Conservation (phyloP, 2,797 vertebrate genomes). For the Diceros bicornis region DNA sequence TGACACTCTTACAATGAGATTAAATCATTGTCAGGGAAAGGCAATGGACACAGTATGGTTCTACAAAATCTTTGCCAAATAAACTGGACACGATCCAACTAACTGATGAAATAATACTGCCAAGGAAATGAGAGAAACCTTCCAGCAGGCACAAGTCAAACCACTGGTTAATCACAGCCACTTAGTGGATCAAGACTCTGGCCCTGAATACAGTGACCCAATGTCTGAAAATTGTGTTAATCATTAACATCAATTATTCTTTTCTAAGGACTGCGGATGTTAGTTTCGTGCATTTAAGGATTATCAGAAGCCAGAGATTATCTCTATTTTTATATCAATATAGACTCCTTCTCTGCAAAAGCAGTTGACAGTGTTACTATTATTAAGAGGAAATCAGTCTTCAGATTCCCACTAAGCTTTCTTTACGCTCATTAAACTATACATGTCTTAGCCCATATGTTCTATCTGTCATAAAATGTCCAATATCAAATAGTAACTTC, state of each 20-base stretch:
- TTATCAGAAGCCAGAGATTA: constrained; percentile 50
- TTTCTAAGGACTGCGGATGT: constrained; percentile 15
- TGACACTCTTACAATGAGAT: constrained; percentile 61
- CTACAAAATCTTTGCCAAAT: constrained; percentile 78
- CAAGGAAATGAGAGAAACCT: constrained; percentile 59
- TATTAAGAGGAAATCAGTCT: constrained; percentile 53
- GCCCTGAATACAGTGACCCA: not conserved
- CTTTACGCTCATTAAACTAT: not conserved
- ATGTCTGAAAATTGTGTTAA: constrained; percentile 68
- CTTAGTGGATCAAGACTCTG: constrained; percentile 65
- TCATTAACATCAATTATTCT: constrained; percentile 63
- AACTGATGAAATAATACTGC: constrained; percentile 70
- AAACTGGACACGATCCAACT: constrained; percentile 70
- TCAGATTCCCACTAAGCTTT: not conserved
- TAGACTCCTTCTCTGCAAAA: not conserved
- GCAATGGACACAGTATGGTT: constrained; percentile 65
- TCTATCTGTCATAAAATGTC: not conserved
- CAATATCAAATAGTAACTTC: constrained; percentile 8
- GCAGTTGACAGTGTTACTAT: not conserved
- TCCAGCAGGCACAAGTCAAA: constrained; percentile 63
- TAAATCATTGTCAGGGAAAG: constrained; percentile 76
- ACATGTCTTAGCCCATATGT: not conserved
- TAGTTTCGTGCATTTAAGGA: constrained; percentile 3
- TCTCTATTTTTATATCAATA: constrained; percentile 13
- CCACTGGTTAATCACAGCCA: constrained; percentile 66